phyloP scores from a whole-genome alignment of 2,113 vertebrate genomes.

The Anarhynchus alexandrinus region DNA sequence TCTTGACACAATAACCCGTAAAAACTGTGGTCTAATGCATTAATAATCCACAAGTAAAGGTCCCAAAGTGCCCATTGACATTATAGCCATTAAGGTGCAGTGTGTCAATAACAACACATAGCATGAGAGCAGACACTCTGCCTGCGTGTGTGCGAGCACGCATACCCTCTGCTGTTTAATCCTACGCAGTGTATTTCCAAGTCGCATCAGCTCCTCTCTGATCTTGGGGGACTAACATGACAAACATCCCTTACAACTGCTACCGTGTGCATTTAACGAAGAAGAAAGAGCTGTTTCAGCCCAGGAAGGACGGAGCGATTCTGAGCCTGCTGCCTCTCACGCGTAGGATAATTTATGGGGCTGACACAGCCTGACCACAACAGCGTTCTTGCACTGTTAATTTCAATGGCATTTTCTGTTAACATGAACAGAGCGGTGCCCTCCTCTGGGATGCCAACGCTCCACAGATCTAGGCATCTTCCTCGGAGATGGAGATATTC shows the following conservation, averaged over 20 bases:
- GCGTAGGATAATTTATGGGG: not conserved
- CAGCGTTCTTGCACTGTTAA: not conserved
- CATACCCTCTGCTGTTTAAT: conserved; percentile 47
- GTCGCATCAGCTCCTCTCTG: not conserved
- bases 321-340: not conserved
- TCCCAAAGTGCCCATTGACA: conserved; percentile 62
- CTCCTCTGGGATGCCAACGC: not conserved
- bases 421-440: not conserved
- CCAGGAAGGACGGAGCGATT: not conserved
- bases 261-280: not conserved
- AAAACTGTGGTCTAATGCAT: conserved; percentile 51
- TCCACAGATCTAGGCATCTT: not conserved
- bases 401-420: conserved; percentile 21
- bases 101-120: conserved; percentile 48
- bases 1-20: conserved; percentile 56
- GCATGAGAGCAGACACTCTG: not conserved
- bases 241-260: not conserved
- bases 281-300: not conserved
- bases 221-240: conserved; percentile 32
- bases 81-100: conserved; percentile 59
- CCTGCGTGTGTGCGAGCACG: not conserved
- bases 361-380: conserved; percentile 32
- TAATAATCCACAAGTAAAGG: conserved; percentile 56
- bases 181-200: not conserved
- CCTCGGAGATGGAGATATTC: not conserved